phyloP scores from a whole-genome alignment of 2,113 vertebrate genomes.

The Onychostoma macrolepis region DNA sequence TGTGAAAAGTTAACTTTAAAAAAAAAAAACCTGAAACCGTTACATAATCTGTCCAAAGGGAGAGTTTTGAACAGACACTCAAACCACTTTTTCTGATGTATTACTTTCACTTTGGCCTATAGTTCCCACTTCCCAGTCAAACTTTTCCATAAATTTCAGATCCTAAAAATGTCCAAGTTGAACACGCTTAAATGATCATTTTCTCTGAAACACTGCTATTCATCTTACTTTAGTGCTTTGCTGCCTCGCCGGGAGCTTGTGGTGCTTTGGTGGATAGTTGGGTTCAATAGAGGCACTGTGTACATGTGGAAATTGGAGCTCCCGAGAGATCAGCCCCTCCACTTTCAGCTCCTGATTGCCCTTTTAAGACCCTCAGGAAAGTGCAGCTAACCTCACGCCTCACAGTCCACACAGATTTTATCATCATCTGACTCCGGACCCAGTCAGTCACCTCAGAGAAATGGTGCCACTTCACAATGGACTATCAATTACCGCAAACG shows the following conservation, averaged over 20 bases:
- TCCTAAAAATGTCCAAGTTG: slow-evolving; percentile 6
- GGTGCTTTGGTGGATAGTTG: slow-evolving; percentile 44
- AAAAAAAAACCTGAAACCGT: background rate
- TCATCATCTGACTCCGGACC: slow-evolving; percentile 35
- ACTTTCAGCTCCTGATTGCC: slow-evolving; percentile 54
- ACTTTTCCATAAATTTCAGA: slow-evolving; percentile 26
- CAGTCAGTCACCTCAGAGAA: slow-evolving; percentile 48
- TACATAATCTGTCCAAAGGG: background rate
- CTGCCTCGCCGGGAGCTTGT: slow-evolving; percentile 16
- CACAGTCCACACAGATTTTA: slow-evolving; percentile 49
- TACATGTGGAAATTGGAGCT: slow-evolving; percentile 56
- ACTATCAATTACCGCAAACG: slow-evolving; percentile 29
- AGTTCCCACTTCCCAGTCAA: slow-evolving; percentile 25
- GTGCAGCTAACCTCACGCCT: slow-evolving; percentile 48
- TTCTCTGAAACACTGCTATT: slow-evolving; percentile 34
- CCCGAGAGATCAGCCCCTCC: slow-evolving; percentile 40
- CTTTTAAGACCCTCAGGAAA: slow-evolving; percentile 42
- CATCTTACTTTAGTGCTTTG: slow-evolving; percentile 42
- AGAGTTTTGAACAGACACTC: background rate
- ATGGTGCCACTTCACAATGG: slow-evolving; percentile 46
- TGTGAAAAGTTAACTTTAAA: background rate
- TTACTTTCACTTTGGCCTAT: background rate
- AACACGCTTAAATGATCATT: slow-evolving; percentile 22
- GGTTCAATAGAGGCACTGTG: slow-evolving; percentile 53
- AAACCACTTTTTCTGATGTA: slow-evolving; percentile 1